Evolutionary conservation across 2,797 vertebrate species (phyloP), one percentile per base, ranked within the genome.

Genomic region (Liasis olivaceus): DNA sequence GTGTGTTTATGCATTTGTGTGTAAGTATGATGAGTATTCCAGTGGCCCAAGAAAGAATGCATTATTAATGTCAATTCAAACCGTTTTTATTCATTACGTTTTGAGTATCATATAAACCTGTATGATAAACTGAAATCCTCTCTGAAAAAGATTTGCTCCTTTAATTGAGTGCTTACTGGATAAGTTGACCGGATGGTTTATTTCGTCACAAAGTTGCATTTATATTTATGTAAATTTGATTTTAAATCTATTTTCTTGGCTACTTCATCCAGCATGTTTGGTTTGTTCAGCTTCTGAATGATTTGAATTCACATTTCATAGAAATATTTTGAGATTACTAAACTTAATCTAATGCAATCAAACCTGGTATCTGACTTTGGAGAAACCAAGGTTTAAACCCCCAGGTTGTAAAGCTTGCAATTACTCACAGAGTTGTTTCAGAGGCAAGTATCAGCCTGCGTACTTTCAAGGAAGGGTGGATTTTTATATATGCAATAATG

Each of bases 201-300:
- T 86, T 9, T 11, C 42, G 47, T 81, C 42, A 72, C 36, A 47
- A 15, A 85, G 12, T 60, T 72, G 81, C 5, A 13, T 51, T 14
- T 63, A 94, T 87, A 42, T 60, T 28, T 17, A 5, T 47, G 47
- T 17, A 13, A 15, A 14, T 88, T 47, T 87, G 3, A 9, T 62
- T 91, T 85, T 89, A 92, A 92, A 64, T 85, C 58, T 4, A 81
- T 60, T 51, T 20, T 85, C 59, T 51, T n/a, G 22, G 26, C 90
- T 3, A 15, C 54, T 31, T 69, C 92, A 90, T 42, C 90, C 26
- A 28, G 31, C 42, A 87, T 14, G 9, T 62, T 77, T 64, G 17
- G 60, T 58, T 59, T 56, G 31, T 72, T 63, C 88, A 42, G 51
- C 28, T 26, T 59, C n/a, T 42, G n/a, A 72, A 77, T 91, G 5